phyloP scores from a whole-genome alignment of 2,888 invertebrate species.

The Hypselothyrea guttata region DNA sequence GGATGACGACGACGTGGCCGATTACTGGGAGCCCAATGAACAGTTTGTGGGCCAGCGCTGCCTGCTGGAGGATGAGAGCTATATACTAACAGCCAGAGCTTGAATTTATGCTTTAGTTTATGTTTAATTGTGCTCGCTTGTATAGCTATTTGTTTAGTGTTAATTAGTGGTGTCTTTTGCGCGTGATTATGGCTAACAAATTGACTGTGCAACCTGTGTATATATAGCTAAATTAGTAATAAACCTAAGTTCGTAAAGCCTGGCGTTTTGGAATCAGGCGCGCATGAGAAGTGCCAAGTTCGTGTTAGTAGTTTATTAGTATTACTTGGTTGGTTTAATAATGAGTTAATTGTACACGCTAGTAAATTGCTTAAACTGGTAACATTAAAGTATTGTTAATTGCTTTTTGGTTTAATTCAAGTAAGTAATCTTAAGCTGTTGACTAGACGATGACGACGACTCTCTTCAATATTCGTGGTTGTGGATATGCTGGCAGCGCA shows the following conservation, averaged over 20 bases:
- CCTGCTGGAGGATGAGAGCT: constrained; percentile 79
- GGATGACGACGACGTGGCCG: constrained; percentile 74
- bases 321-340: constrained; percentile 65
- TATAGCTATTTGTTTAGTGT: constrained; percentile 24
- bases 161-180: constrained; percentile 41
- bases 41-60: constrained; percentile 80
- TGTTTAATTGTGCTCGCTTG: constrained; percentile 14
- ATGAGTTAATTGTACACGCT: constrained; percentile 53
- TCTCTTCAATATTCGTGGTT: constrained; percentile 33
- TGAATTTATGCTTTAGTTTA: constrained; percentile 31
- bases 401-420: constrained; percentile 64
- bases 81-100: constrained; percentile 67
- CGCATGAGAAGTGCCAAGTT: neutral
- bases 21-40: constrained; percentile 81
- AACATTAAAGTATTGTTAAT: constrained; percentile 67
- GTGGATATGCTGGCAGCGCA: constrained; percentile 59
- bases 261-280: neutral
- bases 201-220: constrained; percentile 29
- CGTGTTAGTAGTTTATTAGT: constrained; percentile 51
- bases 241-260: too few relatives aligned
- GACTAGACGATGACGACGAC: constrained; percentile 61
- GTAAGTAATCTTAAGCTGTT: constrained; percentile 58
- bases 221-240: neutral
- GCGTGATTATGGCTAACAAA: constrained; percentile 52
- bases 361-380: constrained; percentile 69